Percentiles rank a stretch among this genome's conserved stretches.
Evolutionary conservation across 2,888 invertebrate genomes (phyloP).

Genomic region (Sphaeridia pumilis): DNA sequence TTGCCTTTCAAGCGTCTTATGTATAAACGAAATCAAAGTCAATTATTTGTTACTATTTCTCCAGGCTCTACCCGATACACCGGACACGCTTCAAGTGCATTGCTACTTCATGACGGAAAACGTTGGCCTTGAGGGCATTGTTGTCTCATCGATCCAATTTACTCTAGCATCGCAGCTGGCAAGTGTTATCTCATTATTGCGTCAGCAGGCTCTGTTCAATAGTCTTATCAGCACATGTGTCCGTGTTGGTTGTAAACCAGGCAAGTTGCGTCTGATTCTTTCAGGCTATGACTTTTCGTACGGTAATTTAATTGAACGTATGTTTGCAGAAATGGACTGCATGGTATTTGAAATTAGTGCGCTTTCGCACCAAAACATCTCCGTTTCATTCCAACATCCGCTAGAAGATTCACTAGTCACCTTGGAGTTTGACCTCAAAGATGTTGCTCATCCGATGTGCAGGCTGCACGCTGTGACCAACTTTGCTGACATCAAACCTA

Average conservation of each 20-base stretch:
- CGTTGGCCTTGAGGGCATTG: conserved; percentile 58
- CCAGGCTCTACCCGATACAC: conserved; percentile 66
- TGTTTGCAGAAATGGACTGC: conserved; percentile 59
- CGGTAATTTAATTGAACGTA: too few relatives aligned
- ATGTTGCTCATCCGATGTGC: conserved; percentile 67
- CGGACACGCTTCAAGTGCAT: conserved; percentile 55
- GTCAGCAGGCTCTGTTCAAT: conserved; percentile 87
- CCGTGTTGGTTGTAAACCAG: conserved; percentile 64
- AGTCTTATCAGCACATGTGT: conserved; percentile 79
- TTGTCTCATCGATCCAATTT: conserved; percentile 70
- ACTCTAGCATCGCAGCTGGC: conserved; percentile 88
- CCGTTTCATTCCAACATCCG: conserved; percentile 84
- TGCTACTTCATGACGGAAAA: conserved; percentile 86
- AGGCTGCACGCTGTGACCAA: conserved; percentile 47
- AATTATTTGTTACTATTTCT: too few relatives aligned
- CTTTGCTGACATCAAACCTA: conserved; percentile 33
- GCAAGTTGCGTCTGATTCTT: conserved; percentile 46
- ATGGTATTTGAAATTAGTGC: conserved; percentile 89
- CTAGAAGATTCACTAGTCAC: conserved; percentile 85
- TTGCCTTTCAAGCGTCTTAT: too few relatives aligned
- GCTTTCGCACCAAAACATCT: conserved; percentile 76
- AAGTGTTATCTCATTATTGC: conserved; percentile 65
- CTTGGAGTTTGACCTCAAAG: conserved; percentile 72
- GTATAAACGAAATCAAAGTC: too few relatives aligned
- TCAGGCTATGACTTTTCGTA: too few relatives aligned